These are phyloP conservation scores for Sinosuthora webbiana DNA, from an alignment of 2,113 vertebrate species.

Conservation along the genomic window DNA sequence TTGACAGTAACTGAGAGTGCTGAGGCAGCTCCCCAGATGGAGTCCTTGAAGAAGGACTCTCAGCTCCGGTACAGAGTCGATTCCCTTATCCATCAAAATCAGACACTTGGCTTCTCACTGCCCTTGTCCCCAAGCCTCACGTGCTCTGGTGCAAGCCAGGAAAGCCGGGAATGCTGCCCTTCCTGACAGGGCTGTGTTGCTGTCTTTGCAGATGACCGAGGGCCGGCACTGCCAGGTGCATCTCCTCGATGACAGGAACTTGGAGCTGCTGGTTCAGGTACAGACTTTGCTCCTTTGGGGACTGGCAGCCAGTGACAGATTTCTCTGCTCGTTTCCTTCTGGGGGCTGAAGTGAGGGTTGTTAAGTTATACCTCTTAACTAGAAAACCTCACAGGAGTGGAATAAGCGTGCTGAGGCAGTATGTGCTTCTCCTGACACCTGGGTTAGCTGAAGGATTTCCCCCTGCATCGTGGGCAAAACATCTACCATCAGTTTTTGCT, in stretches of 20 bases:
- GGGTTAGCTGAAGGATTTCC: background rate
- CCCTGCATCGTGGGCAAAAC: fast-evolving
- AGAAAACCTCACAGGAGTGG: background rate
- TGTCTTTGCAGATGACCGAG: slow-evolving; percentile 90
- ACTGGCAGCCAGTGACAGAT: background rate
- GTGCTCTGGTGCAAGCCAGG: background rate
- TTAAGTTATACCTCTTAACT: background rate
- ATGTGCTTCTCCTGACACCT: background rate
- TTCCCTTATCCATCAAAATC: background rate
- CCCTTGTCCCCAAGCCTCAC: background rate
- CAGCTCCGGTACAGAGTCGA: fast-evolving
- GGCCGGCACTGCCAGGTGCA: slow-evolving; percentile 91
- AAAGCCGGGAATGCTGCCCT: fast-evolving
- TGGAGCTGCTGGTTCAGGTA: slow-evolving; percentile 98
- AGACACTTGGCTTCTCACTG: fast-evolving
- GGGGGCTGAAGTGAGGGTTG: background rate
- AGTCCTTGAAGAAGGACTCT: background rate
- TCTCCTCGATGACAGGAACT: slow-evolving; percentile 90
- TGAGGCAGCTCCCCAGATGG: background rate
- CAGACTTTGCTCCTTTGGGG: background rate
- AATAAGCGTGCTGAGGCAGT: fast-evolving
- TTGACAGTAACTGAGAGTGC: background rate
- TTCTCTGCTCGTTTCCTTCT: background rate
- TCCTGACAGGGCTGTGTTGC: background rate
- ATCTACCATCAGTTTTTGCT: background rate